Evolutionary conservation across 2,888 invertebrate species (phyloP).

Genomic region (Epiblema foenella): DNA sequence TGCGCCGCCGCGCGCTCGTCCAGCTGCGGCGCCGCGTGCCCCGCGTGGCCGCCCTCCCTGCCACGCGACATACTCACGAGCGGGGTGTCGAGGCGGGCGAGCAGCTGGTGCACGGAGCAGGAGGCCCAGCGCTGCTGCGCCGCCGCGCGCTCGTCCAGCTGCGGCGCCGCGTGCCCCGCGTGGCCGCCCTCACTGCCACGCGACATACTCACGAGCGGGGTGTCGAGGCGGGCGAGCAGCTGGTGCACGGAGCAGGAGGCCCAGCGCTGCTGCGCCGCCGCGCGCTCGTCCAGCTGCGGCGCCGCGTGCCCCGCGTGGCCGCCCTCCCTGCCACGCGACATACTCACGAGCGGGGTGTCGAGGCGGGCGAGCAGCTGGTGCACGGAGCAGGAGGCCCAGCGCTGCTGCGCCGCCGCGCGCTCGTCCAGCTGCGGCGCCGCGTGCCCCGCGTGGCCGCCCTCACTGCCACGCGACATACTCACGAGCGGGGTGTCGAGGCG

Average conservation of each 20-base stretch:
- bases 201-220: background rate
- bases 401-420: conserved; percentile 17
- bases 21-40: conserved; percentile 8
- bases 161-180: conserved; percentile 10
- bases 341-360: conserved; percentile 14
- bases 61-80: background rate
- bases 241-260: conserved; percentile 1
- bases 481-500: conserved; percentile 14
- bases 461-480: background rate
- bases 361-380: conserved; percentile 1
- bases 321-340: background rate
- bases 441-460: too few relatives aligned
- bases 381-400: conserved; percentile 7
- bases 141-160: conserved; percentile 15
- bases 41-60: too few relatives aligned
- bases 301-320: too few relatives aligned
- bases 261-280: conserved; percentile 22
- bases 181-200: too few relatives aligned
- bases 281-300: conserved; percentile 16
- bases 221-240: conserved; percentile 2
- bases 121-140: conserved; percentile 15
- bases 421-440: conserved; percentile 12
- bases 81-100: conserved; percentile 9
- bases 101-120: conserved; percentile 2
- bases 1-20: conserved; percentile 21